Evolutionary conservation across 2,888 invertebrate genomes (phyloP).

Genomic region (Ectobius pallidus): DNA sequence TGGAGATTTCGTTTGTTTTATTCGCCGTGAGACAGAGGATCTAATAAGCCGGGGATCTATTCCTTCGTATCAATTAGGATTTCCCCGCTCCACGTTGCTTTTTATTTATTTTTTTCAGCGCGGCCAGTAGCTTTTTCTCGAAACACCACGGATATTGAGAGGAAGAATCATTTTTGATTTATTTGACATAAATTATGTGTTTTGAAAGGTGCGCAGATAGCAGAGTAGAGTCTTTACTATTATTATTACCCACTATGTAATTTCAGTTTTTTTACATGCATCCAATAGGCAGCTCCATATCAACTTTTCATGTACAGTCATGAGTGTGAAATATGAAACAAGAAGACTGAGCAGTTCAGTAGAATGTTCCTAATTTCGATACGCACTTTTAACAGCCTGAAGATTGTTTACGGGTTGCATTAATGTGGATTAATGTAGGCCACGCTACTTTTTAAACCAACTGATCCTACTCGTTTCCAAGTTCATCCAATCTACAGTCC

Average conservation of each 20-base stretch:
- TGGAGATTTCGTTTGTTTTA: slow-evolving; percentile 3
- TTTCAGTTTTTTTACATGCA: not conserved
- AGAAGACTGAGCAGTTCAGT: too few species aligned
- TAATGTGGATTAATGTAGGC: too few species aligned
- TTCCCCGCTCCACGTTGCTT: not conserved
- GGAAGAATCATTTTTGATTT: slow-evolving; percentile 38
- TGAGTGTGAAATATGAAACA: not conserved
- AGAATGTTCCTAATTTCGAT: too few species aligned
- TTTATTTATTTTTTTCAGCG: not conserved
- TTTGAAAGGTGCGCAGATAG: slow-evolving; percentile 28
- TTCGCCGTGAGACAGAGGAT: slow-evolving; percentile 4
- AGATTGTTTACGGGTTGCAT: too few species aligned
- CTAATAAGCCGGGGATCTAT: too few species aligned
- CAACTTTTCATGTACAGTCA: slow-evolving; percentile 14
- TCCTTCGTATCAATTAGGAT: slow-evolving; percentile 9
- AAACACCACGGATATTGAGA: slow-evolving; percentile 15
- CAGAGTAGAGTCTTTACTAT: not conserved
- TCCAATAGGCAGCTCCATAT: slow-evolving; percentile 30
- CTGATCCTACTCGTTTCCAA: too few species aligned
- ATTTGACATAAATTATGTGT: slow-evolving; percentile 43
- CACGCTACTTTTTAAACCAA: too few species aligned
- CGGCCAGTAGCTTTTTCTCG: slow-evolving; percentile 28
- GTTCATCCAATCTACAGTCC: too few species aligned
- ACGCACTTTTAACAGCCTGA: too few species aligned
- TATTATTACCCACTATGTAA: slow-evolving; percentile 26